Base-by-base conservation (phyloP, 2,888 invertebrate genomes). In the Tachina fera region DNA sequence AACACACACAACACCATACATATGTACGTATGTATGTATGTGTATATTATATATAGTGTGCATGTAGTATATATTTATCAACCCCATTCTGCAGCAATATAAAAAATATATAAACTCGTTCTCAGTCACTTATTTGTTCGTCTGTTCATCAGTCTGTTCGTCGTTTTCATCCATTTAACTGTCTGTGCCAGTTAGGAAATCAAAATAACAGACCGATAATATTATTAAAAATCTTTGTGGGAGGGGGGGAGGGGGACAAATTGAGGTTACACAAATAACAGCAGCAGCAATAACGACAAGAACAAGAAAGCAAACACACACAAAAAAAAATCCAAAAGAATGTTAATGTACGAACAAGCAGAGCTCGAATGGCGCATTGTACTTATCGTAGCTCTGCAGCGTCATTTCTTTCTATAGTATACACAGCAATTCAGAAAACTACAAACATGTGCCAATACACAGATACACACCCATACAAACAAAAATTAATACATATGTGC, bases 261-360 rank as follows among this genome's bases (percentile, higher is more conserved):
- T 78, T 80, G 79, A 80, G 86, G 86, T 83, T 83, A 83, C 72
- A 80, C 79, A 85, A 85, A 85, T 63, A 75, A 51, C 68, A 60
- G 10, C 77, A 78, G 14, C 82, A 75, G 22, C 45, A 58, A 39
- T 9, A 51, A 75, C 45, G 31, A 58, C 43, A 63, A 65, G n/a
- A 65, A 60, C n/a, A 47, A 51, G 8, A 56, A 22, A 11, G 56
- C 47, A 47, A 47, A 0, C 67, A 41, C 31, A 31, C 5, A 43
- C 0, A 49, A 14, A 13, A 41, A 72, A 41, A 31, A 31, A 31
- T 31, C 14, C 60, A 82, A 78, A 76, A 84, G 71, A 84, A 85
- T 83, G 83, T 86, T 80, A 86, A 86, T 72, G 86, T 86, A 83
- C 86, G 79, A 77, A 75, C 65, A 65, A 67, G 86, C 86, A 85